Conservation (phyloP, 2,888 invertebrate genomes). For the Ellobium chinense region DNA sequence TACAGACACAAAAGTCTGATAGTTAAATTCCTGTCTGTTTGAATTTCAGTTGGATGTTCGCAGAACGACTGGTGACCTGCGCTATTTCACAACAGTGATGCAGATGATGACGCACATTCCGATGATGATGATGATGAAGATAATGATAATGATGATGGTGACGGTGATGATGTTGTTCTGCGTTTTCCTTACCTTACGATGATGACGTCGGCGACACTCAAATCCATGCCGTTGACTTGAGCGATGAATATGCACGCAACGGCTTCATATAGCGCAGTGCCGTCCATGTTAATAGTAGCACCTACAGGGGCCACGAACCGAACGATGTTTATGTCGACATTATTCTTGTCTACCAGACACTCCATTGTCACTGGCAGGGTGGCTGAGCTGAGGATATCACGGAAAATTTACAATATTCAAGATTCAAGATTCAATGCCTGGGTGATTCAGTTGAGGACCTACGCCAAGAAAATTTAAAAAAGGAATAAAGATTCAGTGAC, state of each 20-base stretch:
- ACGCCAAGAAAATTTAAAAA: no score
- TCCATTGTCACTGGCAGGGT: constrained; percentile 93
- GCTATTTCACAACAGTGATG: no score
- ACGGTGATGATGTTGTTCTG: background rate
- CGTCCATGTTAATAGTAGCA: constrained; percentile 83
- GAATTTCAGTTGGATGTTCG: no score
- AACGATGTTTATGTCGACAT: constrained; percentile 89
- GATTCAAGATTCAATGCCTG: no score
- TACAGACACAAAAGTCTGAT: no score
- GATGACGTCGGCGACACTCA: constrained; percentile 90
- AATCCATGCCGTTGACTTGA: constrained; percentile 89
- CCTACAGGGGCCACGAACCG: constrained; percentile 94
- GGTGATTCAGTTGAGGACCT: no score
- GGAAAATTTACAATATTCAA: no score
- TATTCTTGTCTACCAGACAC: constrained; percentile 90
- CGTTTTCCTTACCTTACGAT: constrained; percentile 91
- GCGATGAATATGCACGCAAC: constrained; percentile 93
- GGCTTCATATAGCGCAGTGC: constrained; percentile 86
- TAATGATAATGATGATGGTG: background rate
- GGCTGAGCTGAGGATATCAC: constrained; percentile 86
- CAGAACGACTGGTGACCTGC: no score
- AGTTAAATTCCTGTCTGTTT: no score
- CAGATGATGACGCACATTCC: background rate
- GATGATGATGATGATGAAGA: background rate
- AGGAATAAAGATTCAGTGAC: no score